Conservation (phyloP, 30 jellyfish, hydroid and myxozoan genomes). For the Cassiopea xamachana region DNA sequence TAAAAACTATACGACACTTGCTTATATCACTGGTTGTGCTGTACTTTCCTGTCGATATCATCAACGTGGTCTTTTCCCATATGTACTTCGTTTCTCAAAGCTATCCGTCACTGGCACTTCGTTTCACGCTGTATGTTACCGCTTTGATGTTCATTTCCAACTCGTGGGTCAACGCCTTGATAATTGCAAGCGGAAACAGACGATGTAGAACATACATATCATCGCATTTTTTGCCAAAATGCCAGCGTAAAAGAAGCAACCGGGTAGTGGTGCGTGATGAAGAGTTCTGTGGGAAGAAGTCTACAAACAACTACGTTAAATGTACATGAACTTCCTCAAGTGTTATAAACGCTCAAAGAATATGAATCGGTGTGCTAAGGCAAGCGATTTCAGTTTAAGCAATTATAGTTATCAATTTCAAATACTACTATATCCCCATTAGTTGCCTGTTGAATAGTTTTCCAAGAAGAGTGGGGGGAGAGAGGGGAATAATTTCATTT, state of each 20-base stretch:
- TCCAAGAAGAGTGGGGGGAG: not conserved
- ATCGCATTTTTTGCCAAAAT: not conserved
- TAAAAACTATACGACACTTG: constrained; percentile 14
- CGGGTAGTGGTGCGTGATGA: not conserved
- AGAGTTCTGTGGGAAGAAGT: not conserved
- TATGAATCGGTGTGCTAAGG: not conserved
- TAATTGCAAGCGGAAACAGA: not conserved
- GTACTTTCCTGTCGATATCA: constrained; percentile 20
- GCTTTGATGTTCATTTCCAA: constrained; percentile 11
- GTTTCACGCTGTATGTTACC: not conserved
- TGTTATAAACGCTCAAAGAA: not conserved
- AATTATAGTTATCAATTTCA: not conserved
- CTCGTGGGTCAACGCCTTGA: constrained; percentile 45
- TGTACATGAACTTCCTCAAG: not conserved
- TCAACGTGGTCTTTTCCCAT: constrained; percentile 7
- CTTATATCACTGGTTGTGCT: not conserved
- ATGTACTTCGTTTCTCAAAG: not conserved
- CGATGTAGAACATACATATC: constrained; percentile 16
- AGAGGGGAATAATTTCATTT: too few relatives aligned
- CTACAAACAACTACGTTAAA: not conserved
- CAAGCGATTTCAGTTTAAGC: not conserved
- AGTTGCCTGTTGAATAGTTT: not conserved
- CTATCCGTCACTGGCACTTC: not conserved
- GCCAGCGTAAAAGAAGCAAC: not conserved
- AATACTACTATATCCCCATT: too few relatives aligned